Evolutionary conservation across 2,888 invertebrate species (phyloP).

Genomic region (Chironomus riparius): DNA sequence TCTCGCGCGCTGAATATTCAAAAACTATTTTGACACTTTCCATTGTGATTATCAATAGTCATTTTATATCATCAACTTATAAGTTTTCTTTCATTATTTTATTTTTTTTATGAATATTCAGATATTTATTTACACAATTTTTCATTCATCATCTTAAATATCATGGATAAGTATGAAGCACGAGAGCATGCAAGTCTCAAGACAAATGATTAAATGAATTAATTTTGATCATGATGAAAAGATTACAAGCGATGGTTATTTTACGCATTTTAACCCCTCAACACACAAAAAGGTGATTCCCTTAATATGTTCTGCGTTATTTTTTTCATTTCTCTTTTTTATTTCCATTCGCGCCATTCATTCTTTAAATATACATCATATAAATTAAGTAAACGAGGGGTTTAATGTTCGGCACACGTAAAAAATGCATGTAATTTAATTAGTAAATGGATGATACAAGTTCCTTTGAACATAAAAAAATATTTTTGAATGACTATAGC

Average conservation of each 20-base stretch:
- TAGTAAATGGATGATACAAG: not conserved
- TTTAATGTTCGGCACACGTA: not conserved
- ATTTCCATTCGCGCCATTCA: no score
- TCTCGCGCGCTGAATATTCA: not conserved
- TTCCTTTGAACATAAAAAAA: no score
- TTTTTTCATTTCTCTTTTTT: not conserved
- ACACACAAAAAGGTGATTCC: no score
- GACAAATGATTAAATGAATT: not conserved
- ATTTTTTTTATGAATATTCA: no score
- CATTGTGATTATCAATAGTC: not conserved
- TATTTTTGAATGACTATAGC: no score
- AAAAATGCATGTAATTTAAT: constrained; percentile 5
- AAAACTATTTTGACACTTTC: constrained; percentile 10
- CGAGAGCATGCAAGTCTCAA: not conserved
- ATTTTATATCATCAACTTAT: not conserved
- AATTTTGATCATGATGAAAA: constrained; percentile 7
- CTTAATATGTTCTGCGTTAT: not conserved
- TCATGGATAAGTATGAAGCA: no score
- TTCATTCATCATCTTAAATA: no score
- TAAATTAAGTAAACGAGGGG: not conserved
- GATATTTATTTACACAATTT: no score
- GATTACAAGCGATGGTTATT: constrained; percentile 2
- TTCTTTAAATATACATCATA: no score
- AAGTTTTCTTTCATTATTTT: not conserved
- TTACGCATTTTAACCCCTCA: constrained; percentile 6